These are phyloP conservation scores for Spheniscus humboldti DNA, from an alignment of 2,797 vertebrate genomes.

Conservation along the genomic window DNA sequence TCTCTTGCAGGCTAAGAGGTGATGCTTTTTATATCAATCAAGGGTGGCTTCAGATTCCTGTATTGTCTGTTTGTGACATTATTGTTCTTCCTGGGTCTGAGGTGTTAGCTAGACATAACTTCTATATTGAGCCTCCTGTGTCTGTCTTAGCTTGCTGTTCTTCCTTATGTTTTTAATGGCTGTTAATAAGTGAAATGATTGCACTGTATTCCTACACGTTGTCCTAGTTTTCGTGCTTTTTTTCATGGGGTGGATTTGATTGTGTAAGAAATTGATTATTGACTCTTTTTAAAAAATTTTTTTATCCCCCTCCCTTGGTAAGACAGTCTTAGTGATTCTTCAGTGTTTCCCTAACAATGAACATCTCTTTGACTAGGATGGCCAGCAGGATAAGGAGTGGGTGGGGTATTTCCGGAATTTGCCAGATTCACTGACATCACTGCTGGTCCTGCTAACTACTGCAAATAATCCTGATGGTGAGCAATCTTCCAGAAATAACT, in stretches of 20 bases:
- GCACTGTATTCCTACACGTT: background rate
- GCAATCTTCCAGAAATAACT: background rate
- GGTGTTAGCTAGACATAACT: background rate
- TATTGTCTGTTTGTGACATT: background rate
- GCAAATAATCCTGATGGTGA: conserved; percentile 96
- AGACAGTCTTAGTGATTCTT: background rate
- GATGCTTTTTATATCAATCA: background rate
- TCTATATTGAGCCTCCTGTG: background rate
- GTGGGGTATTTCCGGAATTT: conserved; percentile 84
- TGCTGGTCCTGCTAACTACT: conserved; percentile 92
- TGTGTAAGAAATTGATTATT: background rate
- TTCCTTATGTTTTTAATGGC: background rate
- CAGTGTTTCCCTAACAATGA: background rate
- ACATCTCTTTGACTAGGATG: conserved; percentile 70
- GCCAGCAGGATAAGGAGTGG: conserved; percentile 83
- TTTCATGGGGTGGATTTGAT: rapidly evolving
- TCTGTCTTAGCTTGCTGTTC: background rate
- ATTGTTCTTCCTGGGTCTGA: background rate
- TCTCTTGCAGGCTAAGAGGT: background rate
- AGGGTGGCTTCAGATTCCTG: background rate
- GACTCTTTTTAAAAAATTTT: background rate
- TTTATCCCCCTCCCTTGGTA: background rate
- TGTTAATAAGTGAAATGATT: background rate
- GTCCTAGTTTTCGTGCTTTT: background rate
- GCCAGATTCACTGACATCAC: conserved; percentile 82